A percentile compares a stretch with the other conserved stretches of the same genome.
Evolutionary conservation across 2,888 invertebrate species (phyloP).

Genomic region (Drosophila pseudotakahashii): DNA sequence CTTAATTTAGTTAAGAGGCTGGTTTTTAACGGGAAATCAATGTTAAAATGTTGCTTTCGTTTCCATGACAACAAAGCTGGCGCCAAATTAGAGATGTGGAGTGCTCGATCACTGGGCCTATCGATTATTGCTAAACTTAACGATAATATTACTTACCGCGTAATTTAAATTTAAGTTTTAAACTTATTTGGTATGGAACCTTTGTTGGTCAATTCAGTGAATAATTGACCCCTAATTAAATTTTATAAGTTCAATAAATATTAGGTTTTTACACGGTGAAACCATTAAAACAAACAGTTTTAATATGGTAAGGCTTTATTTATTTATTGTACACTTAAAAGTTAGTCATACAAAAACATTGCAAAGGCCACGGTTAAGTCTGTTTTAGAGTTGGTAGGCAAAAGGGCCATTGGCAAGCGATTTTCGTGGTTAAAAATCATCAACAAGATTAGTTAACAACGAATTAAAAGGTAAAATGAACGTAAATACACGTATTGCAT

Average conservation of each 20-base stretch:
- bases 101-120: not conserved
- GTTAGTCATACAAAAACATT: conserved; percentile 44
- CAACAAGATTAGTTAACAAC: conserved; percentile 48
- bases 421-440: conserved; percentile 33
- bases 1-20: conserved; percentile 1
- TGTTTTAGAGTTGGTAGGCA: conserved; percentile 34
- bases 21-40: not conserved
- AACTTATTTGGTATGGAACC: too few relatives aligned
- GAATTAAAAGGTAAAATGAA: conserved; percentile 26
- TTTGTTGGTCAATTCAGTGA: too few relatives aligned
- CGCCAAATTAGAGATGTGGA: not conserved
- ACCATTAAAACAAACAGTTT: not conserved
- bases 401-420: conserved; percentile 40
- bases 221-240: too few relatives aligned
- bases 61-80: conserved; percentile 13
- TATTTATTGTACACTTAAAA: conserved; percentile 33
- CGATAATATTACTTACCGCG: not conserved
- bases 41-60: not conserved
- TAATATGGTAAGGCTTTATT: conserved; percentile 13
- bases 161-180: not conserved
- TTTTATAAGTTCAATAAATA: too few relatives aligned
- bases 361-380: conserved; percentile 44
- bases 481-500: conserved; percentile 35
- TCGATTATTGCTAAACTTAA: not conserved
- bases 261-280: too few relatives aligned